These are phyloP conservation scores for Blera fallax DNA, from an alignment of 2,888 invertebrate genomes.

Conservation along the genomic window DNA sequence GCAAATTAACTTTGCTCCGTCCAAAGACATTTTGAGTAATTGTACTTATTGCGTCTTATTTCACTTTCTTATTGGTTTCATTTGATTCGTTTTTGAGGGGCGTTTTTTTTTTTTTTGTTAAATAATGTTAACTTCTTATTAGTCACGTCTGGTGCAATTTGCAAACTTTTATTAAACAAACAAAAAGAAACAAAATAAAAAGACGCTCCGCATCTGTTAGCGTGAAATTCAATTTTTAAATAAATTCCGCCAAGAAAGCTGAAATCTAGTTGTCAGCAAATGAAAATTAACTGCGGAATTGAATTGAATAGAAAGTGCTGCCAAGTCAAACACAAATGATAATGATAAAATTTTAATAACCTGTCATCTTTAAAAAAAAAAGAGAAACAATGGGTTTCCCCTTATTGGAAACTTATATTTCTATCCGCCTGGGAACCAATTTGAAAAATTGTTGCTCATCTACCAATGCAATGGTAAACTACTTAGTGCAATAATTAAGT, in stretches of 20 bases:
- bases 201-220: conserved; percentile 27
- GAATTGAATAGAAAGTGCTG: conserved; percentile 28
- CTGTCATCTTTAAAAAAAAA: too few relatives aligned
- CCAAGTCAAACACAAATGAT: conserved; percentile 17
- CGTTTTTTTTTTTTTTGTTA: neutral
- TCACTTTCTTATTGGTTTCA: neutral
- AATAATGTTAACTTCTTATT: neutral
- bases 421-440: too few relatives aligned
- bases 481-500: too few relatives aligned
- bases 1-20: conserved; percentile 78
- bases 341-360: neutral
- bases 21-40: conserved; percentile 76
- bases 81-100: neutral
- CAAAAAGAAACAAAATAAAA: neutral
- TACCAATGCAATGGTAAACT: too few relatives aligned
- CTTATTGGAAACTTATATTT: too few relatives aligned
- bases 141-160: neutral
- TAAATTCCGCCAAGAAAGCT: conserved; percentile 47
- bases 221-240: conserved; percentile 66
- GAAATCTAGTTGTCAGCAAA: conserved; percentile 36
- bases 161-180: neutral
- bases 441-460: too few relatives aligned
- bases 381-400: too few relatives aligned
- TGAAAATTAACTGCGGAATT: neutral
- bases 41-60: neutral